Evolutionary conservation across 2,113 vertebrate genomes (phyloP).

Genomic region (rabbit (Oryctolagus cuniculus)): mOryCun1.1 NC_091449.1:66870001-66870500

Average conservation of each 20-base stretch:
- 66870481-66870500: no score
- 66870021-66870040: background rate
- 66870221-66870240: background rate
- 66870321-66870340: background rate
- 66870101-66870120: no score
- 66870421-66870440: no score
- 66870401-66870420: rapidly evolving
- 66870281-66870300: background rate
- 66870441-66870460: no score
- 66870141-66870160: no score
- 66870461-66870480: no score
- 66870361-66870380: no score
- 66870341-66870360: no score
- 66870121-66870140: background rate
- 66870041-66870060: background rate
- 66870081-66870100: background rate
- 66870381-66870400: background rate
- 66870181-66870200: background rate
- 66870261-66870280: background rate
- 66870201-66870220: background rate
- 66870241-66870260: no score
- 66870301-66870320: background rate
- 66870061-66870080: background rate
- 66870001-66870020: constrained; percentile 22
- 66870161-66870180: rapidly evolving